These are phyloP conservation scores for Oligia fasciuncula DNA, from an alignment of 2,888 invertebrate species.

Conservation along the genomic window DNA sequence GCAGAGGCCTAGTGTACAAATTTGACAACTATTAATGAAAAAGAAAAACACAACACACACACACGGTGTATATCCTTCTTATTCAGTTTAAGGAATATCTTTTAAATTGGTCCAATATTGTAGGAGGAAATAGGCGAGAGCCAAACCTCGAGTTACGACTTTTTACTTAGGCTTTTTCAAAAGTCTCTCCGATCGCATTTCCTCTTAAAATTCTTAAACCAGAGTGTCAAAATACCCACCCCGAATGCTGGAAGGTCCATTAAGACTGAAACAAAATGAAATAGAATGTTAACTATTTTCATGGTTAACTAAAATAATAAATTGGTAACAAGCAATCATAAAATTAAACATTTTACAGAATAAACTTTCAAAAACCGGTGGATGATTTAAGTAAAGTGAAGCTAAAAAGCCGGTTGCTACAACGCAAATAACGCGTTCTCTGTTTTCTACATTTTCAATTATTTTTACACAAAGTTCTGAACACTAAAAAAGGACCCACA, in stretches of 20 bases:
- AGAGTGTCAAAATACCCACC: background rate
- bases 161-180: no score
- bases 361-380: background rate
- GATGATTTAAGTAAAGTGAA: slow-evolving; percentile 21
- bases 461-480: slow-evolving; percentile 27
- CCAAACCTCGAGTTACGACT: no score
- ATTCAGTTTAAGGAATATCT: no score
- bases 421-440: slow-evolving; percentile 18
- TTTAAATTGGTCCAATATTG: no score
- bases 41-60: no score
- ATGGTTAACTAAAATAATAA: background rate
- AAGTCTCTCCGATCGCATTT: no score
- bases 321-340: background rate
- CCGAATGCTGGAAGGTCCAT: background rate
- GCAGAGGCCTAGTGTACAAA: no score
- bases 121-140: no score
- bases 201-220: background rate
- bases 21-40: no score
- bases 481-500: slow-evolving; percentile 32
- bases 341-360: background rate
- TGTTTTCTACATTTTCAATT: slow-evolving; percentile 25
- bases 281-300: background rate
- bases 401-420: background rate
- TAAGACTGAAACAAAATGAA: background rate
- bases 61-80: no score